These are phyloP conservation scores for Lydus trimaculatus DNA, from an alignment of 2,888 invertebrate species.

Conservation along the genomic window DNA sequence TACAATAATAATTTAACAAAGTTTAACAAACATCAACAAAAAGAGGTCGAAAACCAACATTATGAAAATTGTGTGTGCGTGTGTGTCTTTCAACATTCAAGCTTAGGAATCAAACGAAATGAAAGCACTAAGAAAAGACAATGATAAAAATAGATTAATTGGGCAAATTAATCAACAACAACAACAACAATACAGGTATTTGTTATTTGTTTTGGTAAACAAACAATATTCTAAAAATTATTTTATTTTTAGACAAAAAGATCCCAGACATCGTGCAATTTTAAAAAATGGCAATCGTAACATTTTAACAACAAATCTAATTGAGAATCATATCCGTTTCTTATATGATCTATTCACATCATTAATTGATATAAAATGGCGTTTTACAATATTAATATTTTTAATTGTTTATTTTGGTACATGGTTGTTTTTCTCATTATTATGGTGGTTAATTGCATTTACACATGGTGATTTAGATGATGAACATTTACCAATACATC, in stretches of 20 bases:
- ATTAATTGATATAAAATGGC: slow-evolving; percentile 44
- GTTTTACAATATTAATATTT: slow-evolving; percentile 71
- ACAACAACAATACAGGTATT: neutral
- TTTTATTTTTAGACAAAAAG: neutral
- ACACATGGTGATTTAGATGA: slow-evolving; percentile 84
- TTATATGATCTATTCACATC: slow-evolving; percentile 36
- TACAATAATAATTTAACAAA: no score
- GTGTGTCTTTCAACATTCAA: no score
- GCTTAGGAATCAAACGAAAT: no score
- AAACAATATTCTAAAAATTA: neutral
- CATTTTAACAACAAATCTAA: slow-evolving; percentile 49
- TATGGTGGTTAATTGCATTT: slow-evolving; percentile 89
- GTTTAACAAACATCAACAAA: no score
- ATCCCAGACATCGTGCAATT: slow-evolving; percentile 33
- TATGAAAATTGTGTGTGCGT: no score
- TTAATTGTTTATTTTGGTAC: slow-evolving; percentile 83
- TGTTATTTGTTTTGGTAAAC: neutral
- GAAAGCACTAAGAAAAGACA: neutral
- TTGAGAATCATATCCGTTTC: slow-evolving; percentile 62
- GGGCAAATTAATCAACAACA: neutral
- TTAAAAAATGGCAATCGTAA: slow-evolving; percentile 44
- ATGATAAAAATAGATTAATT: neutral
- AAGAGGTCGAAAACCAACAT: no score
- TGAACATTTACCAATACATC: slow-evolving; percentile 63
- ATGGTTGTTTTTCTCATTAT: slow-evolving; percentile 84